Evolutionary conservation across 2,113 vertebrate genomes (phyloP).

Genomic region (Clarias macrocephalus): DNA sequence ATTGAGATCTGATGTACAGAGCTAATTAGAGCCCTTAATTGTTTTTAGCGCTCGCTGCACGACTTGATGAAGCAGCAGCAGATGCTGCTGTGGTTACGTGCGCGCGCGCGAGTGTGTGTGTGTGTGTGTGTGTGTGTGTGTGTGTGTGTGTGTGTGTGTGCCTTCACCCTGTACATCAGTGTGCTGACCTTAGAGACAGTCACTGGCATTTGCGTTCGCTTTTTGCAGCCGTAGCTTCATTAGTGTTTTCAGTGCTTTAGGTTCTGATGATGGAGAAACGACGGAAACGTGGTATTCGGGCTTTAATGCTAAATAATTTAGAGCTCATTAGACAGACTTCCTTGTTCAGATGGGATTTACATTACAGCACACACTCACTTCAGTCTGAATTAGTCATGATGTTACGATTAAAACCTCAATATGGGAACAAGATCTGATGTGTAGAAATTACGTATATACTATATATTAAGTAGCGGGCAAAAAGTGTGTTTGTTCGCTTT

Average conservation of each 20-base stretch:
- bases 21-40: constrained; percentile 73
- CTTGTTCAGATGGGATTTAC: not conserved
- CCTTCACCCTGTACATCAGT: not conserved
- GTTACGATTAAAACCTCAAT: not conserved
- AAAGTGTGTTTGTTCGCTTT: not conserved
- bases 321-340: not conserved
- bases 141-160: not conserved
- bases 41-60: constrained; percentile 66
- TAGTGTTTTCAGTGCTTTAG: not conserved
- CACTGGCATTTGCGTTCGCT: not conserved
- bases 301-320: not conserved
- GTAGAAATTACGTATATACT: not conserved
- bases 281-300: no score
- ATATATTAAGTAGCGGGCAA: not conserved
- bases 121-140: not conserved
- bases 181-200: constrained; percentile 8
- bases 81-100: constrained; percentile 33
- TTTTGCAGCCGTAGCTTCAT: not conserved
- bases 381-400: not conserved
- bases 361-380: not conserved
- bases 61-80: constrained; percentile 42
- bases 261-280: not conserved
- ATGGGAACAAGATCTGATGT: not conserved
- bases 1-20: constrained; percentile 66
- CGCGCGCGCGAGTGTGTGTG: not conserved